phyloP scores from a whole-genome alignment of 2,797 vertebrate genomes.

The Oceanodroma leucorhoa region DNA sequence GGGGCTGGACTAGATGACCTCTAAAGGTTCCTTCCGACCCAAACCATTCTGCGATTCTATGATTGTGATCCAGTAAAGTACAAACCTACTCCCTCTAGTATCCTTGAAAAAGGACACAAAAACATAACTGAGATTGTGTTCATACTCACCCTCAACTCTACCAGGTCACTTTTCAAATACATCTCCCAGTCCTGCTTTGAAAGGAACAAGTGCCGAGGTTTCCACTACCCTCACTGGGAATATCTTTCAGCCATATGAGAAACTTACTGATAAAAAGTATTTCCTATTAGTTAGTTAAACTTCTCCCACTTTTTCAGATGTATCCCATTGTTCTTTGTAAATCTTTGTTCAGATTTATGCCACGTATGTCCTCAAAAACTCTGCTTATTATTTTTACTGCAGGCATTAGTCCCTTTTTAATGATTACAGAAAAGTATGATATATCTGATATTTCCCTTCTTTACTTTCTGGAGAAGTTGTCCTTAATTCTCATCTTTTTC shows the following conservation, averaged over 20 bases:
- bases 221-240: neutral
- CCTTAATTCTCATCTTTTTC: neutral
- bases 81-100: neutral
- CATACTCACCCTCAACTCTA: neutral
- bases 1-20: neutral
- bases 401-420: fast-evolving
- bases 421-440: neutral
- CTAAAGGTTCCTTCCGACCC: neutral
- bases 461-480: neutral
- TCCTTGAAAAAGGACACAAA: neutral
- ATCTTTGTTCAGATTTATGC: neutral
- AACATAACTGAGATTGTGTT: fast-evolving
- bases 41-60: neutral
- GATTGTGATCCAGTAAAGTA: neutral
- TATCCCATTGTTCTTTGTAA: neutral
- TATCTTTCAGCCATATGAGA: neutral
- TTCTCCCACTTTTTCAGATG: neutral
- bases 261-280: neutral
- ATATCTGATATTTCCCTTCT: neutral
- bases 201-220: neutral
- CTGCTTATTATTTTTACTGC: neutral
- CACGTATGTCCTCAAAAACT: fast-evolving
- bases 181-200: neutral
- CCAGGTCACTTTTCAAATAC: neutral
- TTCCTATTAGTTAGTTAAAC: neutral